These are phyloP conservation scores for Larimichthys polyactis DNA, from an alignment of 2,113 vertebrate genomes.

Conservation along the genomic window DNA sequence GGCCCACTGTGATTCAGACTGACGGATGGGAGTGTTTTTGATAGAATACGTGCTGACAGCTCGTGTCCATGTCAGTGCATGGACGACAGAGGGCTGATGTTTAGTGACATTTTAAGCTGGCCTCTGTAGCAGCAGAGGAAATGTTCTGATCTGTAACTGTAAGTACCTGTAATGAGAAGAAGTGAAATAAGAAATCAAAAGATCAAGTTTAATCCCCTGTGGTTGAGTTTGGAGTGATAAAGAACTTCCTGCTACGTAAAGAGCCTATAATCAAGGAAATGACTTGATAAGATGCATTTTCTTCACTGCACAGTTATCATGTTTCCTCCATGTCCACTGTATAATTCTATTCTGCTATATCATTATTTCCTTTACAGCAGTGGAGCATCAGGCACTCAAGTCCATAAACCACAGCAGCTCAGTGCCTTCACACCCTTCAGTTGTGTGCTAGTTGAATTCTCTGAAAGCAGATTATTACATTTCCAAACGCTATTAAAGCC, in stretches of 20 bases:
- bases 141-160: background rate
- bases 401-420: conserved; percentile 9
- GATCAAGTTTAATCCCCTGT: background rate
- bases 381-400: background rate
- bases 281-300: background rate
- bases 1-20: background rate
- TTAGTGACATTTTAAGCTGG: conserved; percentile 7
- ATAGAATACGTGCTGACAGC: background rate
- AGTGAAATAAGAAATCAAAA: background rate
- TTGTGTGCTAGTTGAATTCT: background rate
- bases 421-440: background rate
- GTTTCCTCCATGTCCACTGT: conserved; percentile 1
- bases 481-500: conserved; percentile 23
- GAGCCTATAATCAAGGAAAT: background rate
- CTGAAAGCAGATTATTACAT: conserved; percentile 21
- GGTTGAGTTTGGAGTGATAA: background rate
- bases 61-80: background rate
- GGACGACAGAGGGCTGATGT: conserved; percentile 1
- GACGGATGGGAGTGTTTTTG: background rate
- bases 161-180: no score
- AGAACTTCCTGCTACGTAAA: background rate
- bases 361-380: conserved; percentile 4
- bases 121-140: background rate
- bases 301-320: conserved; percentile 7
- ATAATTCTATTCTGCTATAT: background rate